Evolutionary conservation across 2,113 vertebrate species (phyloP).

Genomic region (Myotis lucifugus): DNA sequence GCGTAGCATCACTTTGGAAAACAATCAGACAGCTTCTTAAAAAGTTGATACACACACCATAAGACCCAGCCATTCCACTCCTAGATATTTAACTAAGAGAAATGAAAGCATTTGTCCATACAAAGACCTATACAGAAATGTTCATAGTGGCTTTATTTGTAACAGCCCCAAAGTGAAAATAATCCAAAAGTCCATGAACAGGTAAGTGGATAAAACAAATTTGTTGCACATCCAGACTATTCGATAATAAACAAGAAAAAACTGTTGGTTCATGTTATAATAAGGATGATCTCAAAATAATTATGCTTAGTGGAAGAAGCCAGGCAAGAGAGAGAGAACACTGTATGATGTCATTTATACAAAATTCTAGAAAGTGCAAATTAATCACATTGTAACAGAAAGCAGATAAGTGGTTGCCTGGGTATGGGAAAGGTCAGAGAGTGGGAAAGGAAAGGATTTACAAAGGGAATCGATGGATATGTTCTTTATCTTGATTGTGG

Average conservation of each 20-base stretch:
- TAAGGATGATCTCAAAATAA: neutral
- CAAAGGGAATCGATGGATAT: neutral
- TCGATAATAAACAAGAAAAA: neutral
- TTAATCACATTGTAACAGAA: neutral
- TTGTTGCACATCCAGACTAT: neutral
- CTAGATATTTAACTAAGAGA: neutral
- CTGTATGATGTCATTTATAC: neutral
- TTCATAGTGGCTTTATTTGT: neutral
- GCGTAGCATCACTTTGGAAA: neutral
- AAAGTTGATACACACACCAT: neutral
- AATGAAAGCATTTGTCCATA: neutral
- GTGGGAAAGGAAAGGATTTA: neutral
- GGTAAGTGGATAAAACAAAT: neutral
- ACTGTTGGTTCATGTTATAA: neutral
- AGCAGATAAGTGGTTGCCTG: neutral
- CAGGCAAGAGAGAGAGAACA: neutral
- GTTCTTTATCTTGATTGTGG: neutral
- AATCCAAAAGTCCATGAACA: neutral
- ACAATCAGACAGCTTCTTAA: neutral
- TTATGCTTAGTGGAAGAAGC: neutral
- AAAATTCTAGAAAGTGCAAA: neutral
- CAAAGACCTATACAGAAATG: neutral
- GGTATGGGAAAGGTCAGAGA: neutral
- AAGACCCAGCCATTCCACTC: neutral
- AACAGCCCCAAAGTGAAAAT: neutral